Percentiles rank a stretch among this genome's conserved stretches.
phyloP scores from a whole-genome alignment of 2,113 vertebrate species.

The Perognathus longimembris region DNA sequence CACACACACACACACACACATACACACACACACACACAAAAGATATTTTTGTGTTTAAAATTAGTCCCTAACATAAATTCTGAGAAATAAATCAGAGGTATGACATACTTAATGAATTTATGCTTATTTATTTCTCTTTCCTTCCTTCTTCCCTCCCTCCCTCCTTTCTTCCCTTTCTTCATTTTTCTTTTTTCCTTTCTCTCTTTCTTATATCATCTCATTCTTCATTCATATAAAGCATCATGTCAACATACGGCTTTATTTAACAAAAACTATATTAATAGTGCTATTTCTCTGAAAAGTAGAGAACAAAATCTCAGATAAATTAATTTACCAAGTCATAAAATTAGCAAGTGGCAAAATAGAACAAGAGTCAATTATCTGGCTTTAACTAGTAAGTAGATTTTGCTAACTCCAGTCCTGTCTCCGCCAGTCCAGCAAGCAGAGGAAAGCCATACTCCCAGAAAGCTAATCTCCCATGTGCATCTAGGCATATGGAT shows the following conservation, averaged over 20 bases:
- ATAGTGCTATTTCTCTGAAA: background rate
- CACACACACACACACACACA: too few species aligned
- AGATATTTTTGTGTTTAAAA: too few species aligned
- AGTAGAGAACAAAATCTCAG: background rate
- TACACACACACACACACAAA: too few species aligned
- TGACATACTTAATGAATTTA: too few species aligned
- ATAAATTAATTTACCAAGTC: background rate
- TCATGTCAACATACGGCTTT: background rate
- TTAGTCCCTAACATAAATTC: too few species aligned
- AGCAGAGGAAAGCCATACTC: background rate
- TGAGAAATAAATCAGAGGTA: too few species aligned
- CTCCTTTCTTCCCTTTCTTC: too few species aligned
- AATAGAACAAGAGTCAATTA: background rate
- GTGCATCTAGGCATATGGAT: background rate
- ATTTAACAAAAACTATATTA: background rate
- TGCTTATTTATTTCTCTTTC: too few species aligned
- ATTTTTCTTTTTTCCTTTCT: too few species aligned
- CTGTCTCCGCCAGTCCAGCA: background rate
- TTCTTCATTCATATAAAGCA: constrained; percentile 5
- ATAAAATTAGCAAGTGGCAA: background rate
- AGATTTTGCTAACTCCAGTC: background rate
- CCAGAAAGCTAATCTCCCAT: background rate
- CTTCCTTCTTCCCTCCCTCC: too few species aligned
- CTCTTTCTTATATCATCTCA: too few species aligned
- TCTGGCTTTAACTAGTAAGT: background rate